Evolutionary conservation across 2,797 vertebrate genomes (phyloP).

Genomic region (Mus spretus): DNA sequence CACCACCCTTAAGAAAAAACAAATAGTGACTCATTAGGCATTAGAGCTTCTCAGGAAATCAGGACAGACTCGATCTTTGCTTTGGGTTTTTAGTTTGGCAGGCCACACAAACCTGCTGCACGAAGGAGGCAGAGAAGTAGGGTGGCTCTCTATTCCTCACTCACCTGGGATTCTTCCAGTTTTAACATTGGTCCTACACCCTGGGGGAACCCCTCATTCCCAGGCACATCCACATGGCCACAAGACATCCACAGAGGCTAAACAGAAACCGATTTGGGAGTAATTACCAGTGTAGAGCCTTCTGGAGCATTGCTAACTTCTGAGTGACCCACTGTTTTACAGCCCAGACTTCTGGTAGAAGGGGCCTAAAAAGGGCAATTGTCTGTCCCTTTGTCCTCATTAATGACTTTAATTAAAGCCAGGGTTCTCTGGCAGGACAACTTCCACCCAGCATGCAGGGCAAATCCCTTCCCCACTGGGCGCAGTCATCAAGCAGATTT

Average conservation of each 20-base stretch:
- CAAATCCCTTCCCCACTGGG: constrained; percentile 74
- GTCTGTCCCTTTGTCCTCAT: constrained; percentile 24
- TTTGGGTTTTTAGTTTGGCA: not conserved
- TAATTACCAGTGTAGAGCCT: not conserved
- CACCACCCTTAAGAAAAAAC: not conserved
- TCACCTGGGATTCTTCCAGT: not conserved
- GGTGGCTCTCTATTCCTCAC: not conserved
- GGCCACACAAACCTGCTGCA: no score
- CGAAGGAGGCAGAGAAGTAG: not conserved
- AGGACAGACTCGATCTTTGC: not conserved
- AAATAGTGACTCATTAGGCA: not conserved
- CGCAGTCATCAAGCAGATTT: constrained; percentile 60
- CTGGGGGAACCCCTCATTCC: not conserved
- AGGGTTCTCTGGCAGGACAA: constrained; percentile 63
- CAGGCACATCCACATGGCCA: not conserved
- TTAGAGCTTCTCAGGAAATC: not conserved
- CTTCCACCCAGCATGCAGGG: constrained; percentile 73
- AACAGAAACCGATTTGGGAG: not conserved
- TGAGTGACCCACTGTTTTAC: not conserved
- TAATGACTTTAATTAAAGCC: constrained; percentile 77
- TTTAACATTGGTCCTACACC: not conserved
- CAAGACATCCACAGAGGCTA: not conserved
- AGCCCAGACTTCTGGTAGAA: constrained; percentile 13
- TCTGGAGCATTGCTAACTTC: not conserved
- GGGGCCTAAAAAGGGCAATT: constrained; percentile 24